Conservation (phyloP, 92 coral and sea anemone genomes). For the Parazoanthus atlanticus region DNA sequence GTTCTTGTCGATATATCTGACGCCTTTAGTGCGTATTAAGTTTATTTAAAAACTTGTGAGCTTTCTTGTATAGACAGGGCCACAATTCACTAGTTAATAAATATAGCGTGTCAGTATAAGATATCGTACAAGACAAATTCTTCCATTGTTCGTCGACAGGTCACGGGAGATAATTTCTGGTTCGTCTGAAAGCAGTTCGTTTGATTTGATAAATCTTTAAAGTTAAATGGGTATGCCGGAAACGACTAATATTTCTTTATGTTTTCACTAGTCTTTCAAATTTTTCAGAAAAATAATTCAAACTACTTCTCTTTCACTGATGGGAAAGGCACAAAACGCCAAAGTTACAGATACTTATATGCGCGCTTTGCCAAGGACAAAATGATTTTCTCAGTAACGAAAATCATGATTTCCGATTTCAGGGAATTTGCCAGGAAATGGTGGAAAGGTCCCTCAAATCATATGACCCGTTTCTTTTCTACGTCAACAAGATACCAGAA, state of each 20-base stretch:
- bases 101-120: neutral
- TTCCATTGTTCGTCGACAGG: too few relatives aligned
- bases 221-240: too few relatives aligned
- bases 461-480: conserved; percentile 82
- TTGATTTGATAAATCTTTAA: too few relatives aligned
- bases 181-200: too few relatives aligned
- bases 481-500: conserved; percentile 77
- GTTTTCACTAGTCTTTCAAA: too few relatives aligned
- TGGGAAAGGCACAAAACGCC: too few relatives aligned
- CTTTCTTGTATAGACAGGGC: neutral
- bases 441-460: conserved; percentile 70
- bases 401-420: neutral
- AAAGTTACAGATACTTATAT: neutral
- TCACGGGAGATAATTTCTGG: too few relatives aligned
- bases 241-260: too few relatives aligned
- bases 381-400: neutral
- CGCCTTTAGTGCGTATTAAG: neutral
- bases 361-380: neutral
- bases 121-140: too few relatives aligned
- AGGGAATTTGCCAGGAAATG: conserved; percentile 44
- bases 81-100: too few relatives aligned
- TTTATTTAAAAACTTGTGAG: neutral
- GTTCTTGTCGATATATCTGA: neutral
- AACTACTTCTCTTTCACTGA: neutral
- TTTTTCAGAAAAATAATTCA: too few relatives aligned